phyloP scores from a whole-genome alignment of 2,113 vertebrate species.

The Lathamus discolor region DNA sequence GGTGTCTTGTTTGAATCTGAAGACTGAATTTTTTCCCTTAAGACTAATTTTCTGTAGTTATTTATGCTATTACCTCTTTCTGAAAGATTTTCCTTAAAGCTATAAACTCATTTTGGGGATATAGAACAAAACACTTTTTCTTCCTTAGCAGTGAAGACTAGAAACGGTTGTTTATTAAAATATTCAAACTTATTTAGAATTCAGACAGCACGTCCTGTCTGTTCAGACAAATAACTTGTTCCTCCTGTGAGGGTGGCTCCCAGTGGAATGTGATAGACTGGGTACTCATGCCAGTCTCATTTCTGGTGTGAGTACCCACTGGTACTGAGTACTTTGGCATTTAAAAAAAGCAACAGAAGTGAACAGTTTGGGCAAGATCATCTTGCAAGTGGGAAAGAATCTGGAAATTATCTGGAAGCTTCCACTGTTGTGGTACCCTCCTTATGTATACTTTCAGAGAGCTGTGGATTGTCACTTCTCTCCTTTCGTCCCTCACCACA shows the following conservation, averaged over 20 bases:
- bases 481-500: background rate
- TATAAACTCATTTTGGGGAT: background rate
- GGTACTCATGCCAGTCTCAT: background rate
- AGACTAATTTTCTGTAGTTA: background rate
- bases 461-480: background rate
- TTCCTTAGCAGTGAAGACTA: background rate
- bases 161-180: background rate
- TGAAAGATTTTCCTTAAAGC: background rate
- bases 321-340: background rate
- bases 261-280: background rate
- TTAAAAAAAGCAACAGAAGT: background rate
- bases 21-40: background rate
- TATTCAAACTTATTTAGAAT: background rate
- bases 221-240: background rate
- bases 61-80: background rate
- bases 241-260: background rate
- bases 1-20: slow-evolving; percentile 1
- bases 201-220: background rate
- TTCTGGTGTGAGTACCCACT: background rate
- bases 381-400: background rate
- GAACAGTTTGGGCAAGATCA: background rate
- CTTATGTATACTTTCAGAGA: background rate
- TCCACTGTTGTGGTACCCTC: background rate
- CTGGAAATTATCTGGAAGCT: background rate
- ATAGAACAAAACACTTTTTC: background rate